Conservation (phyloP, 2,797 vertebrate genomes). For the Denticeps clupeoides region DNA sequence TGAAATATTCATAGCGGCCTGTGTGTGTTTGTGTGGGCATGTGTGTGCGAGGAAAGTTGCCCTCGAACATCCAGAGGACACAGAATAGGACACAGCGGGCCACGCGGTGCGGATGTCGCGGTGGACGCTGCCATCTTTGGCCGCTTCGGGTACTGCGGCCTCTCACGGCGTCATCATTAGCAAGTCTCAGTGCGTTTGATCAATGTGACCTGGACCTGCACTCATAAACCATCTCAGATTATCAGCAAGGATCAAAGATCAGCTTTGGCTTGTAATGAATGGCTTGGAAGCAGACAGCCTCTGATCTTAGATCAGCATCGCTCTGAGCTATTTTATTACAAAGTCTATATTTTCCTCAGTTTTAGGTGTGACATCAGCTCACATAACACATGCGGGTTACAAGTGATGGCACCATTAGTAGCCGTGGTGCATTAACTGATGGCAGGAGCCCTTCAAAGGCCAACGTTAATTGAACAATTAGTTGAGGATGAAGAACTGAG, state of each 20-base stretch:
- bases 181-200: neutral
- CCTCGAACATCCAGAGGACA: conserved; percentile 8
- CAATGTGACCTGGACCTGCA: conserved; percentile 1
- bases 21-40: conserved; percentile 1
- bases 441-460: neutral
- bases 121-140: conserved; percentile 12
- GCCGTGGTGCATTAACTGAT: too few species aligned
- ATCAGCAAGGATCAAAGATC: conserved; percentile 1
- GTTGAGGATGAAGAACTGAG: too few species aligned
- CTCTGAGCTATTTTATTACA: neutral
- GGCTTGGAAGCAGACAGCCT: neutral
- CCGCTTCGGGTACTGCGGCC: neutral
- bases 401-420: too few species aligned
- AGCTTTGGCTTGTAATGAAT: conserved; percentile 2
- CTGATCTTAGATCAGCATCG: neutral
- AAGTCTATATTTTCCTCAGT: too few species aligned
- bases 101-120: neutral
- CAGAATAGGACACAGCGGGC: neutral
- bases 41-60: neutral
- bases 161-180: neutral
- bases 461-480: neutral
- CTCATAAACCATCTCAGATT: conserved; percentile 3
- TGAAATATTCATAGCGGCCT: conserved; percentile 33
- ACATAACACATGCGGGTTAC: too few species aligned
- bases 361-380: too few species aligned